These are phyloP conservation scores for Lutjanus argentimaculatus DNA, from an alignment of 2,797 vertebrate species.

Conservation along the genomic window DNA sequence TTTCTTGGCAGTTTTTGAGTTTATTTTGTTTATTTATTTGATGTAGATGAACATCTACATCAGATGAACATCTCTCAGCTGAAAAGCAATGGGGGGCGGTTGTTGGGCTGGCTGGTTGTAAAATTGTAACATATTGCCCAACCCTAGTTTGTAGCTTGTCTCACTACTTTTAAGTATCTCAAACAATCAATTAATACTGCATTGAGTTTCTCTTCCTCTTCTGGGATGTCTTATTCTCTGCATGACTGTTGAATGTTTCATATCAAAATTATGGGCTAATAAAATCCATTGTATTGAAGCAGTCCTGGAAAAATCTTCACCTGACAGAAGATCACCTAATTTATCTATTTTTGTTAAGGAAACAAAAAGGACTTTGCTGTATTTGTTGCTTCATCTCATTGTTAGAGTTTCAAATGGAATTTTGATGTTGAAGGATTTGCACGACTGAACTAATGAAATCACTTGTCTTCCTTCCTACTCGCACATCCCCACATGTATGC, in stretches of 20 bases:
- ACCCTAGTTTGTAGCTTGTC: not conserved
- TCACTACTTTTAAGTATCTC: not conserved
- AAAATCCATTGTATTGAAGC: not conserved
- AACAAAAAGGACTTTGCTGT: not conserved
- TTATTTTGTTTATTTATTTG: no score
- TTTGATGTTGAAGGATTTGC: constrained; percentile 5
- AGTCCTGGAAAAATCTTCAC: not conserved
- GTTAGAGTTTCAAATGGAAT: not conserved
- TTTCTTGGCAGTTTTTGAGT: no score
- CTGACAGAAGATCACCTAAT: not conserved
- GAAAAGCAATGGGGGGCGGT: no score
- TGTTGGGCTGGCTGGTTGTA: no score
- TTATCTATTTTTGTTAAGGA: not conserved
- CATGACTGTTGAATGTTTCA: not conserved
- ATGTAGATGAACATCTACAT: no score
- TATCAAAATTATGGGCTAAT: not conserved
- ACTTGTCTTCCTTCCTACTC: constrained; percentile 22
- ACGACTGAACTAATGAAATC: constrained; percentile 5
- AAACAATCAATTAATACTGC: not conserved
- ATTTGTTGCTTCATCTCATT: not conserved
- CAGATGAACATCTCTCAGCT: no score
- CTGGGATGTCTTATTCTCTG: not conserved
- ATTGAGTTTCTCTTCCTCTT: not conserved
- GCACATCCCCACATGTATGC: constrained; percentile 24
- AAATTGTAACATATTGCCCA: no score